Conservation (phyloP, 2,113 vertebrate species). For the Andinoacara biseriatus region DNA sequence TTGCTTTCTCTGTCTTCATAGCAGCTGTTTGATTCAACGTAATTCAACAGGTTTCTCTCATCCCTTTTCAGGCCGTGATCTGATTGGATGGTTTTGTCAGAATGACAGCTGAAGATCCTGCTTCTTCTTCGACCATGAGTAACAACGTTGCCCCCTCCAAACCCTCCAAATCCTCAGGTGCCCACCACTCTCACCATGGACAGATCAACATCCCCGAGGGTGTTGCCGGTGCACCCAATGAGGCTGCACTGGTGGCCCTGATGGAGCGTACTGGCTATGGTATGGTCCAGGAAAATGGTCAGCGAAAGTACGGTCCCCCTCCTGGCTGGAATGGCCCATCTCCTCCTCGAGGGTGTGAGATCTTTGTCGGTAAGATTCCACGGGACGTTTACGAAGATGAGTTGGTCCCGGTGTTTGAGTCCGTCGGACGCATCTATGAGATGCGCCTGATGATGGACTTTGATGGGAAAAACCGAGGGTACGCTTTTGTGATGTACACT, state of each 20-base stretch:
- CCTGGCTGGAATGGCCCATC: constrained; percentile 91
- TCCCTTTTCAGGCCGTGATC: constrained; percentile 75
- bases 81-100: constrained; percentile 91
- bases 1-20: neutral
- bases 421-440: constrained; percentile 94
- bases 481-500: constrained; percentile 97
- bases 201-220: constrained; percentile 84
- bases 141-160: constrained; percentile 78
- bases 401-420: constrained; percentile 94
- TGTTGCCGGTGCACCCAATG: constrained; percentile 88
- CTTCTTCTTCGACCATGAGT: constrained; percentile 89
- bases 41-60: constrained; percentile 7
- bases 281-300: constrained; percentile 97
- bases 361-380: constrained; percentile 98
- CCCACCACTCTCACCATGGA: constrained; percentile 77
- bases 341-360: constrained; percentile 95
- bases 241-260: constrained; percentile 88
- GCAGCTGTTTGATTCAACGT: neutral
- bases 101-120: constrained; percentile 98
- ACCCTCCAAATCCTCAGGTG: constrained; percentile 60
- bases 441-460: constrained; percentile 99
- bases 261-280: constrained; percentile 93
- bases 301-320: constrained; percentile 95
- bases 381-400: constrained; percentile 97
- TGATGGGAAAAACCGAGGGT: constrained; percentile 97